A percentile compares a stretch with the other conserved stretches of the same genome.
These are phyloP conservation scores for Scaptomyza pallida DNA, from an alignment of 1,140 invertebrate species.

Conservation along the genomic window DNA sequence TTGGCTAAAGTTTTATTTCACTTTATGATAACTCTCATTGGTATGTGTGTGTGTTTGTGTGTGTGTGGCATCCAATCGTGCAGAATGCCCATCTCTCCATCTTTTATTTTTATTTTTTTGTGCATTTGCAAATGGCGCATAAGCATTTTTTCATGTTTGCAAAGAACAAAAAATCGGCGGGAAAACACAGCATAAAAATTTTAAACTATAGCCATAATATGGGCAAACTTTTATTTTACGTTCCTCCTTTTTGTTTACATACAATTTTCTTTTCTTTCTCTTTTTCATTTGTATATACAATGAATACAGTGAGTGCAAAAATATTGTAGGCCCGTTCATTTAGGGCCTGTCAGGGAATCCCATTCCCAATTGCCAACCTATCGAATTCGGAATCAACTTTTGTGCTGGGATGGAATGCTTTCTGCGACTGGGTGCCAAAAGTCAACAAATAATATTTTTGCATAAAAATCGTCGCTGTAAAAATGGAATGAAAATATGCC, in stretches of 20 bases:
- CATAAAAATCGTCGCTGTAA: constrained; percentile 69
- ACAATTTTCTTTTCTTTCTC: too few species aligned
- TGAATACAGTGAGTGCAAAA: constrained; percentile 12
- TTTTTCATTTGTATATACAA: constrained; percentile 8
- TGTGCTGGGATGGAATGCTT: background rate
- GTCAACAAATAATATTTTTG: constrained; percentile 82
- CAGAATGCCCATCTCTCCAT: constrained; percentile 74
- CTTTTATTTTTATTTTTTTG: constrained; percentile 74
- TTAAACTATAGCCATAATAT: constrained; percentile 56
- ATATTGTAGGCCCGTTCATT: constrained; percentile 38
- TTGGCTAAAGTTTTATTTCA: constrained; percentile 68
- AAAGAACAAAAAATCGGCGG: constrained; percentile 25
- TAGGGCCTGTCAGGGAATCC: constrained; percentile 1
- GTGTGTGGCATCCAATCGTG: constrained; percentile 65
- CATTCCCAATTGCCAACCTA: constrained; percentile 13
- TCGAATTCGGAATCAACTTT: constrained; percentile 49
- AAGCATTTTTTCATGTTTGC: constrained; percentile 72
- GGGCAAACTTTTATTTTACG: constrained; percentile 45
- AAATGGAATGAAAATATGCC: constrained; percentile 77
- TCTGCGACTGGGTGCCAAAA: constrained; percentile 58
- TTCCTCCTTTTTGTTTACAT: constrained; percentile 15
- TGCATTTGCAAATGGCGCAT: constrained; percentile 74
- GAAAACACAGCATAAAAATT: constrained; percentile 22
- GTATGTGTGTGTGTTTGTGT: constrained; percentile 28
- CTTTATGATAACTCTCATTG: constrained; percentile 50